These are phyloP conservation scores for Eulemur rufifrons DNA, from an alignment of 2,113 vertebrate genomes.

Conservation along the genomic window DNA sequence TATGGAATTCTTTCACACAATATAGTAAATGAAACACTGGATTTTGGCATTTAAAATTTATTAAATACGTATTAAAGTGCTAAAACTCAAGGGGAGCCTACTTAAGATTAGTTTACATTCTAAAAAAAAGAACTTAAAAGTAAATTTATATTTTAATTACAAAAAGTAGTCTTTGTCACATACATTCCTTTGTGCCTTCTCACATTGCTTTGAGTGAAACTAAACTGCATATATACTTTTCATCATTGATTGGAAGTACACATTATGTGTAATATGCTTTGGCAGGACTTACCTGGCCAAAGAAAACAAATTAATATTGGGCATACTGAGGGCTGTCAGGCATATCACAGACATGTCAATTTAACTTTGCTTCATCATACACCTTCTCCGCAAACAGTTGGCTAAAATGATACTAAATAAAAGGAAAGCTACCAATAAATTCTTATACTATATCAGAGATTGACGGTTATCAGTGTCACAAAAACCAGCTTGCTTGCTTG, in stretches of 20 bases:
- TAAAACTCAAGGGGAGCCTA: background rate
- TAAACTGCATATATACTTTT: slow-evolving; percentile 73
- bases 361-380: slow-evolving; percentile 83
- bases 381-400: slow-evolving; percentile 82
- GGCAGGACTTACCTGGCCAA: slow-evolving; percentile 86
- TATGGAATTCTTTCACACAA: background rate
- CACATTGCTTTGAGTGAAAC: slow-evolving; percentile 64
- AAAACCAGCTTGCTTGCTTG: slow-evolving; percentile 66
- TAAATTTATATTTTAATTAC: slow-evolving; percentile 57
- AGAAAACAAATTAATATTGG: slow-evolving; percentile 89
- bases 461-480: slow-evolving; percentile 65
- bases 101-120: background rate
- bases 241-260: slow-evolving; percentile 83
- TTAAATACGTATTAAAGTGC: slow-evolving; percentile 19
- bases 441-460: slow-evolving; percentile 80
- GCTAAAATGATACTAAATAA: slow-evolving; percentile 79
- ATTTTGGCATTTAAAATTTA: slow-evolving; percentile 27
- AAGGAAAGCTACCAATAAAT: slow-evolving; percentile 71
- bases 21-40: background rate
- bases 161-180: background rate
- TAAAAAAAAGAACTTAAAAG: slow-evolving; percentile 50
- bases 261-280: slow-evolving; percentile 82
- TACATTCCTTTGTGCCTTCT: slow-evolving; percentile 62
- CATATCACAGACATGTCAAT: slow-evolving; percentile 84
- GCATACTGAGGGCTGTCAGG: slow-evolving; percentile 84